Percentiles rank a stretch among this genome's conserved stretches.
These are phyloP conservation scores for Sipha flava DNA, from an alignment of 1,140 invertebrate genomes.

Conservation along the genomic window DNA sequence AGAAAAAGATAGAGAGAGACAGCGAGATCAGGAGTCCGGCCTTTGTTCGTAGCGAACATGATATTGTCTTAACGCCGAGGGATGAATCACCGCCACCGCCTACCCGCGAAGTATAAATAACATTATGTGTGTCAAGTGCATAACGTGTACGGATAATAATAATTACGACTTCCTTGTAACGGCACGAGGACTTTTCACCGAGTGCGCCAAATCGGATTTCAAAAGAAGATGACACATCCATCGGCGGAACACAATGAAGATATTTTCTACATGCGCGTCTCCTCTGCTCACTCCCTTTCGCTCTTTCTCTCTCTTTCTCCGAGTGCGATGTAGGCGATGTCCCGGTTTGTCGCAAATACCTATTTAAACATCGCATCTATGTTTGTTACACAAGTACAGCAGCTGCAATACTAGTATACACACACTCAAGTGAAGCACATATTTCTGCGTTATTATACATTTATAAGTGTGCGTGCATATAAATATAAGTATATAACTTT, in stretches of 20 bases:
- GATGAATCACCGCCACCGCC: background rate
- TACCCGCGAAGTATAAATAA: background rate
- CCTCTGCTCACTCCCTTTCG: too few relatives aligned
- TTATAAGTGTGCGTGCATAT: background rate
- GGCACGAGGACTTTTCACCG: background rate
- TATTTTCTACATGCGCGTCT: background rate
- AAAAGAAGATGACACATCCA: slow-evolving; percentile 2
- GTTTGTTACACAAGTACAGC: too few relatives aligned
- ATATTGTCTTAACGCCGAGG: background rate
- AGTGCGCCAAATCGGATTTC: background rate
- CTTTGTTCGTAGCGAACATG: too few relatives aligned
- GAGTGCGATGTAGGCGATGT: background rate
- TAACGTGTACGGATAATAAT: background rate
- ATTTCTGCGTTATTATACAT: too few relatives aligned
- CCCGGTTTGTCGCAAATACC: background rate
- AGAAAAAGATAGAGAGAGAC: too few relatives aligned
- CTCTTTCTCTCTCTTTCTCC: too few relatives aligned
- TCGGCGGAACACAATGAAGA: background rate
- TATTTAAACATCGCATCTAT: too few relatives aligned
- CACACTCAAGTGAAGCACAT: too few relatives aligned
- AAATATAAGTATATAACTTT: background rate
- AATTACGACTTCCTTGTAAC: background rate
- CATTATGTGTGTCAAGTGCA: slow-evolving; percentile 12
- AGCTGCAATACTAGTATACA: too few relatives aligned
- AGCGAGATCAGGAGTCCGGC: too few relatives aligned